These are phyloP conservation scores for Rhogogaster chlorosoma DNA, from an alignment of 2,888 invertebrate genomes.

Conservation along the genomic window DNA sequence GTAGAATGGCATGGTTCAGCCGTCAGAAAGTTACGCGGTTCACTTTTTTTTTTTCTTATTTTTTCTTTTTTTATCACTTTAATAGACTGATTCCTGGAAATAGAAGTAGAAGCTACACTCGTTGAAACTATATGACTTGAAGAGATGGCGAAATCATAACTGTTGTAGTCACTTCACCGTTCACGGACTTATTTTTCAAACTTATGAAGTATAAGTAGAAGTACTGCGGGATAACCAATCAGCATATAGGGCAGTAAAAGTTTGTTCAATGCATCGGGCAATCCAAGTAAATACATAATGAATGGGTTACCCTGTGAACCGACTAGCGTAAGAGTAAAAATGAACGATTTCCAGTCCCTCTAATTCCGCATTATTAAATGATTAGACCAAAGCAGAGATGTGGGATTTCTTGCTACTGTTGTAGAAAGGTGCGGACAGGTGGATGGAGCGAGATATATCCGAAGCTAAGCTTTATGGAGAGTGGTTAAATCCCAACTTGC, in stretches of 20 bases:
- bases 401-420: neutral
- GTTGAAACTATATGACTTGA: neutral
- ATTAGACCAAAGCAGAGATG: neutral
- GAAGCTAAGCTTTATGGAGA: neutral
- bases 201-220: neutral
- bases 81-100: neutral
- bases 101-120: neutral
- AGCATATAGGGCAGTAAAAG: neutral
- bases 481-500: slow-evolving; percentile 16
- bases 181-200: neutral
- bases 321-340: neutral
- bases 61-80: neutral
- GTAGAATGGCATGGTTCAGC: neutral
- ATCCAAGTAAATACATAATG: neutral
- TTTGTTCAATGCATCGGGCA: neutral
- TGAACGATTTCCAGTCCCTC: neutral
- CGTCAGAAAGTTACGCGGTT: neutral
- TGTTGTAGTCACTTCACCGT: neutral
- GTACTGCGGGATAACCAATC: neutral
- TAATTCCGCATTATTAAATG: neutral
- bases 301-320: neutral
- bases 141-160: neutral
- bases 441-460: neutral
- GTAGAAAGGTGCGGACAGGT: neutral
- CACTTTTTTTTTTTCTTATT: no score